phyloP scores from a whole-genome alignment of 2,888 invertebrate species.

The Lepidocyrtoides sp. region DNA sequence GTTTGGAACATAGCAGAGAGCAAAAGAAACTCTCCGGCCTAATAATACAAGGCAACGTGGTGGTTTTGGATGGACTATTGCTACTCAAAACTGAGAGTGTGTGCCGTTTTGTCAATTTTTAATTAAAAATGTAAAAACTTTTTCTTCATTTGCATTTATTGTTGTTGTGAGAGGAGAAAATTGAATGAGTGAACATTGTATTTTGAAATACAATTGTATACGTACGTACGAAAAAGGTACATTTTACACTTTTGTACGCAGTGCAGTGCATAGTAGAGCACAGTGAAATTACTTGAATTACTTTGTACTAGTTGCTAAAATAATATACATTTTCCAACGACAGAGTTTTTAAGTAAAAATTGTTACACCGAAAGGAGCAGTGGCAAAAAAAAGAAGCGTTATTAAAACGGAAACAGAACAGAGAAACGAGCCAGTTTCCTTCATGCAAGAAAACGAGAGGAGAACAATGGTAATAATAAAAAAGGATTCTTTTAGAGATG shows the following conservation, averaged over 20 bases:
- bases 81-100: neutral
- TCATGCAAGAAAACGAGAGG: neutral
- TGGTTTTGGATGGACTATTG: neutral
- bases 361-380: neutral
- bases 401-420: conserved; percentile 49
- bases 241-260: conserved; percentile 6
- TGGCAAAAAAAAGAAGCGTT: conserved; percentile 10
- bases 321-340: neutral
- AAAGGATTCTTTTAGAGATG: conserved; percentile 52
- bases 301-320: too few relatives aligned
- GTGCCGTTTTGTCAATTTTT: conserved; percentile 60
- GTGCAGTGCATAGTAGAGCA: neutral
- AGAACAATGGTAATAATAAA: conserved; percentile 63
- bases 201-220: neutral
- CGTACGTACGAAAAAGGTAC: neutral
- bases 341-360: conserved; percentile 11
- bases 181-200: conserved; percentile 44
- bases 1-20: neutral
- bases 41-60: neutral
- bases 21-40: neutral
- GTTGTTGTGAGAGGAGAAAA: conserved; percentile 41
- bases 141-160: conserved; percentile 62
- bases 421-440: neutral
- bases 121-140: conserved; percentile 61
- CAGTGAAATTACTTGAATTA: neutral